Evolutionary conservation across 2,888 invertebrate genomes (phyloP).

Genomic region (Drosophila siamana): DNA sequence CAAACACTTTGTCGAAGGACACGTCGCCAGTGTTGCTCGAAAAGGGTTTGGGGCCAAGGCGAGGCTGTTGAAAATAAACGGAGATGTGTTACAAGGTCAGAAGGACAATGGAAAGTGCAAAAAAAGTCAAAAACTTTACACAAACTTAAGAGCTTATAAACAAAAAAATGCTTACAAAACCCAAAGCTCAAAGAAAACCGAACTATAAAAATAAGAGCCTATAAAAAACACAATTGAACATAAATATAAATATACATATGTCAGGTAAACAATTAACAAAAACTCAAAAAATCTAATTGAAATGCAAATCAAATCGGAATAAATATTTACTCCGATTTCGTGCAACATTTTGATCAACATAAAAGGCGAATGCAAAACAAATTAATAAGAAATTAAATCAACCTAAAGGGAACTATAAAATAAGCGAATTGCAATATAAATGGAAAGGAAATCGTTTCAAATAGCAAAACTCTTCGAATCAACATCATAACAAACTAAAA

Average conservation of each 20-base stretch:
- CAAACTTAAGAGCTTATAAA: too few relatives aligned
- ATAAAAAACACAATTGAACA: not conserved
- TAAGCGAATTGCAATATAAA: too few relatives aligned
- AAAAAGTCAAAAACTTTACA: conserved; percentile 1
- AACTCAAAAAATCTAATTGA: too few relatives aligned
- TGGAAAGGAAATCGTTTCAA: too few relatives aligned
- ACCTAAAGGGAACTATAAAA: not conserved
- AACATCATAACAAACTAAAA: too few relatives aligned
- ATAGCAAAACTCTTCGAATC: too few relatives aligned
- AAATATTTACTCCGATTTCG: too few relatives aligned
- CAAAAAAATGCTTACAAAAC: too few relatives aligned
- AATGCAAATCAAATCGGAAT: too few relatives aligned
- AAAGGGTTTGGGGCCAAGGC: conserved; percentile 94
- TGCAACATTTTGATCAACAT: too few relatives aligned
- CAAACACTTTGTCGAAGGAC: conserved; percentile 93
- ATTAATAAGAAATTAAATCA: not conserved
- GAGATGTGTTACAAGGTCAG: conserved; percentile 34
- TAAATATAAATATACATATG: conserved; percentile 3
- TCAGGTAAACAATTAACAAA: too few relatives aligned
- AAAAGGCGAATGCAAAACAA: not conserved
- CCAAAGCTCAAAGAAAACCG: not conserved
- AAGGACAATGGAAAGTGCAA: not conserved
- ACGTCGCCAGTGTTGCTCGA: conserved; percentile 92
- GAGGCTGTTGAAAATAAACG: conserved; percentile 87
- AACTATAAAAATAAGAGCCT: not conserved